phyloP scores from a whole-genome alignment of 2,797 vertebrate genomes.

The Avahi laniger region DNA sequence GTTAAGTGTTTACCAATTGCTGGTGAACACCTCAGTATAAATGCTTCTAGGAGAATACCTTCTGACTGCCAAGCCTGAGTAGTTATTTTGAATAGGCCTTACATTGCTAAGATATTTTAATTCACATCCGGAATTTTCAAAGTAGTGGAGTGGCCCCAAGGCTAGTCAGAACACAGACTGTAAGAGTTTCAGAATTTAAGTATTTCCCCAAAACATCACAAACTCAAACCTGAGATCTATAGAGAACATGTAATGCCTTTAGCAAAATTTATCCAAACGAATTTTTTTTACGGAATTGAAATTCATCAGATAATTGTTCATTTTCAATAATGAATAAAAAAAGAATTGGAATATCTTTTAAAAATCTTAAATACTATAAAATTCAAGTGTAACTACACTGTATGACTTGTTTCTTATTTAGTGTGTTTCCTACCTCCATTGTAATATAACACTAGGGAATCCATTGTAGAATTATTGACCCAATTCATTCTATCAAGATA shows the following conservation, averaged over 20 bases:
- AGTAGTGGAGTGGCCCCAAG: neutral
- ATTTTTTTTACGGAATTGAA: neutral
- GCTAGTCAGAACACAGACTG: neutral
- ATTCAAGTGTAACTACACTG: neutral
- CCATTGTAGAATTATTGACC: neutral
- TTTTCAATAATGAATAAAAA: neutral
- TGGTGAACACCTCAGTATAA: neutral
- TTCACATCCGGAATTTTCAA: slow-evolving; percentile 14
- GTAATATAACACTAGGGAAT: neutral
- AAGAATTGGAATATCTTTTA: neutral
- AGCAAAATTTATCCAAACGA: neutral
- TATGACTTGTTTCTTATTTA: neutral
- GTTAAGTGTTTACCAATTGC: neutral
- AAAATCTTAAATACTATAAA: neutral
- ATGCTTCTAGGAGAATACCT: neutral
- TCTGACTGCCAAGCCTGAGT: neutral
- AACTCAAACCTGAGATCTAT: neutral
- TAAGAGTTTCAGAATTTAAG: neutral
- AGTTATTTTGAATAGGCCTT: neutral
- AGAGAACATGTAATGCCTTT: neutral
- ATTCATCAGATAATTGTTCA: neutral
- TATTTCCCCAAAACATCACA: neutral
- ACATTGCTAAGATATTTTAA: neutral
- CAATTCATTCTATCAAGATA: neutral
- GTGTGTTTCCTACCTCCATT: neutral